Evolutionary conservation across 2,888 invertebrate genomes (phyloP), one percentile per base, ranked within the genome.

Genomic region (Stratiomys singularior): DNA sequence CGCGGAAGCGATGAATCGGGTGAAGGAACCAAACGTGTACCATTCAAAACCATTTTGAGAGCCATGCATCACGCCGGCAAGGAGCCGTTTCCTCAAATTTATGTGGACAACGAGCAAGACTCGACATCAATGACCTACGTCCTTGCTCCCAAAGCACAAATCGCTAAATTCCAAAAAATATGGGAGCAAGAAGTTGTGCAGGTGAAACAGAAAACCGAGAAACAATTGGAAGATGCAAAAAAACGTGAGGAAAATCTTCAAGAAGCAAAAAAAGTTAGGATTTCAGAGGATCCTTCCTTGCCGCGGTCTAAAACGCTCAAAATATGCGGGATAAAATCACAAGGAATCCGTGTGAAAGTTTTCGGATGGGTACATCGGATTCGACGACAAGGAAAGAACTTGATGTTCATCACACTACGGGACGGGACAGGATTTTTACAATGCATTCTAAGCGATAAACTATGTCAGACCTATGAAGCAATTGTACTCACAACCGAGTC

Each of bases 401-500:
- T 99, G 67, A 94, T 96, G 89, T 99, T 99, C 86, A 89, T 98
- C 27, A 96, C 97, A 0, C 86, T 99, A n/a, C 90, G 99, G 76
- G 99, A 99, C 87, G 99, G 99, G 52, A 93, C 96, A 7, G 99
- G 98, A 1, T 99, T 93, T 85, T 87, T 99, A 44, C 99, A 99
- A 86, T 96, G 96, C 85, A 95, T 99, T 0, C 87, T 99, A 1
- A 93, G 91, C 79, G 96, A 98, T 82, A 85, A 88, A 23, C 89
- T 96, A 67, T 98, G 98, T 84, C 97, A 98, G 86, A 96, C 95
- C 0, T 96, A 96, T 85, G 91, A 98, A 81, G 99, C 97, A 0
- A 83, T 98, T 0, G 90, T 93, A 1, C 88, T 99, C 11, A 92
- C 95, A 15, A 98, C 98, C 0, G 99, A 99, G 87, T 95, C 97